Evolutionary conservation across 2,113 vertebrate species (phyloP).

Genomic region (Ceyx margarethae): DNA sequence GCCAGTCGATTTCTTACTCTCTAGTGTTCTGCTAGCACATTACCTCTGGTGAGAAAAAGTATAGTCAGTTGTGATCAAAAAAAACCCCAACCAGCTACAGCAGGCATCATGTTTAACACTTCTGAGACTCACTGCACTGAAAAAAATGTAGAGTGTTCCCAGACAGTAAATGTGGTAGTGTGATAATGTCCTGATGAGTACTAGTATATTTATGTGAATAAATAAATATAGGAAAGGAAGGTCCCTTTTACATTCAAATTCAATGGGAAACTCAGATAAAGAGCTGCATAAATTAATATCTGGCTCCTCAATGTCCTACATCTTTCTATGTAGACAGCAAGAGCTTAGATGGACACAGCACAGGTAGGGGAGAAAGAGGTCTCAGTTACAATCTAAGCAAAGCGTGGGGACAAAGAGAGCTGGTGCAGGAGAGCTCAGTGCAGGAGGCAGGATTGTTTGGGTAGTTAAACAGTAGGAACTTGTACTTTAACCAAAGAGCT

Average conservation of each 20-base stretch:
- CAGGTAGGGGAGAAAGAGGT: not conserved
- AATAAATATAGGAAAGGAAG: not conserved
- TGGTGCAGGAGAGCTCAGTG: fast-evolving
- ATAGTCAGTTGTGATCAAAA: not conserved
- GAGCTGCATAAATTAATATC: not conserved
- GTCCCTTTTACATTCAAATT: not conserved
- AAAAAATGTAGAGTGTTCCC: not conserved
- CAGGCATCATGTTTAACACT: not conserved
- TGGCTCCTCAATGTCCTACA: not conserved
- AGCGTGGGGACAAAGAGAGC: not conserved
- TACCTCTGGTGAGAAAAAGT: not conserved
- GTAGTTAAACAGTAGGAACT: not conserved
- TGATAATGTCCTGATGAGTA: not conserved
- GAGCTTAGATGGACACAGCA: not conserved
- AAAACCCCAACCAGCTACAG: not conserved
- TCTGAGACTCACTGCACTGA: not conserved
- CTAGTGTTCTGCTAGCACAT: not conserved
- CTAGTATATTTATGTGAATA: not conserved
- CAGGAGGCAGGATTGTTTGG: not conserved
- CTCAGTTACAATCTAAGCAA: not conserved
- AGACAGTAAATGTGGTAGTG: not conserved
- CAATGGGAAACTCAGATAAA: not conserved
- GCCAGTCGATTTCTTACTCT: not conserved
- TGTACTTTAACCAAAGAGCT: not conserved
- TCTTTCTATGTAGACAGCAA: not conserved